A percentile compares a stretch with the other conserved stretches of the same genome.
Conservation (phyloP, 2,888 invertebrate species). For the Leptopilina drosophilae region DNA sequence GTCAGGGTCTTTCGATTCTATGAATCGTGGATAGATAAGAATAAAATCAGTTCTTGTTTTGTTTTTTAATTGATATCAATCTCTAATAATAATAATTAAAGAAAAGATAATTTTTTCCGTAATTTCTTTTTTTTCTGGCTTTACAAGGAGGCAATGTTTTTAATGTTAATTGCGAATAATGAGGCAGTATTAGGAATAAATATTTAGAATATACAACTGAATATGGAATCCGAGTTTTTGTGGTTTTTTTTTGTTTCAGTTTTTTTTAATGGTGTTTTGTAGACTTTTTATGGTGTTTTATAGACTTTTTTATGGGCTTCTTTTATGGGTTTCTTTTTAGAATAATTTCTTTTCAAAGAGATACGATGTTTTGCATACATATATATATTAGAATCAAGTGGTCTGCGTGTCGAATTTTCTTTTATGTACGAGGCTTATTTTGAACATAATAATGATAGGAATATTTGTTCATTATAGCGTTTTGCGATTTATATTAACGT, state of each 20-base stretch:
- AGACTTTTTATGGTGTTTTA: not conserved
- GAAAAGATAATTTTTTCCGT: not conserved
- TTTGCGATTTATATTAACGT: not conserved
- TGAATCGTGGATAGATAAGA: not conserved
- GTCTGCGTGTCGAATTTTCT: slow-evolving; percentile 20
- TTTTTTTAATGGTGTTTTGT: no score
- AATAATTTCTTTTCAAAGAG: slow-evolving; percentile 3
- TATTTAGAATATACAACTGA: not conserved
- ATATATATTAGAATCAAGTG: slow-evolving; percentile 22
- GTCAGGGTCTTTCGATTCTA: not conserved
- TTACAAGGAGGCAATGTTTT: not conserved
- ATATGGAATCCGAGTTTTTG: slow-evolving; percentile 9
- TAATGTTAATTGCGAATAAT: not conserved
- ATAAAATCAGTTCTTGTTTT: slow-evolving; percentile 8
- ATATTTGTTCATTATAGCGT: not conserved
- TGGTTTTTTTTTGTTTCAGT: not conserved
- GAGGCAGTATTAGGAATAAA: not conserved
- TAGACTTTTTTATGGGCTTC: not conserved
- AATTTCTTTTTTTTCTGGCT: not conserved
- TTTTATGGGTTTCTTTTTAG: not conserved
- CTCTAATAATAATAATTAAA: not conserved
- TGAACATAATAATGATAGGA: not conserved
- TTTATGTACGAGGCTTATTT: not conserved
- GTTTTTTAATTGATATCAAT: not conserved
- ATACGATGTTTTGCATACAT: not conserved